Conservation (phyloP, 2,888 invertebrate species). For the Meliscaeva auricollis region DNA sequence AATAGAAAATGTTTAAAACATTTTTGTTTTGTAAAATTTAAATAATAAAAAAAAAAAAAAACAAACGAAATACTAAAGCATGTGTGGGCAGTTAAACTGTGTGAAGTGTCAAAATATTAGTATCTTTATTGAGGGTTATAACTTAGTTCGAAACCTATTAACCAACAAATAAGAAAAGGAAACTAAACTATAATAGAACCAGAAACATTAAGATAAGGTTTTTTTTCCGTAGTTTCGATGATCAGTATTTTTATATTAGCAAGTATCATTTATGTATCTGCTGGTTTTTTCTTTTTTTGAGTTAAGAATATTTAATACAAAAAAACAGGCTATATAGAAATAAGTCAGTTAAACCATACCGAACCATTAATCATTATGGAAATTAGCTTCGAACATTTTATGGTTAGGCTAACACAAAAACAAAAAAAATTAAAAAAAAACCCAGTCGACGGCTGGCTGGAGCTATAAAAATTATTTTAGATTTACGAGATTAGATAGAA, state of each 20-base stretch:
- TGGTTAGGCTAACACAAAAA: slow-evolving; percentile 10
- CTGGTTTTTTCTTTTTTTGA: background rate
- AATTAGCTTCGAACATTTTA: slow-evolving; percentile 51
- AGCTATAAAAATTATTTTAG: slow-evolving; percentile 63
- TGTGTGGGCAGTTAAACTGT: slow-evolving; percentile 37
- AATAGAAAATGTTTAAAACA: slow-evolving; percentile 43
- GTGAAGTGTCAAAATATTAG: slow-evolving; percentile 41
- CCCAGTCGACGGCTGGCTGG: slow-evolving; percentile 50
- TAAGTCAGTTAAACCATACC: slow-evolving; percentile 36
- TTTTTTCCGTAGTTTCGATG: background rate
- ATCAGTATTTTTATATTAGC: slow-evolving; percentile 34
- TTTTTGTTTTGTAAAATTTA: background rate
- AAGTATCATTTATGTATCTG: slow-evolving; percentile 34
- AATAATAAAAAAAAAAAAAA: background rate
- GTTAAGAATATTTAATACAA: slow-evolving; percentile 16
- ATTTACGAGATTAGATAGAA: slow-evolving; percentile 62
- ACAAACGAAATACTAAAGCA: background rate
- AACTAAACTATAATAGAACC: slow-evolving; percentile 31
- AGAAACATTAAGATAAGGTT: slow-evolving; percentile 41
- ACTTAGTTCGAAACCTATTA: slow-evolving; percentile 35
- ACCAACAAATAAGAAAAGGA: background rate
- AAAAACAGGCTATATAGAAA: slow-evolving; percentile 14
- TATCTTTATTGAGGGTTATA: slow-evolving; percentile 38
- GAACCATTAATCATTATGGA: slow-evolving; percentile 69
- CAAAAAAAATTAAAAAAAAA: background rate